These are phyloP conservation scores for Xanthorhoe designata DNA, from an alignment of 2,888 invertebrate genomes.

Conservation along the genomic window DNA sequence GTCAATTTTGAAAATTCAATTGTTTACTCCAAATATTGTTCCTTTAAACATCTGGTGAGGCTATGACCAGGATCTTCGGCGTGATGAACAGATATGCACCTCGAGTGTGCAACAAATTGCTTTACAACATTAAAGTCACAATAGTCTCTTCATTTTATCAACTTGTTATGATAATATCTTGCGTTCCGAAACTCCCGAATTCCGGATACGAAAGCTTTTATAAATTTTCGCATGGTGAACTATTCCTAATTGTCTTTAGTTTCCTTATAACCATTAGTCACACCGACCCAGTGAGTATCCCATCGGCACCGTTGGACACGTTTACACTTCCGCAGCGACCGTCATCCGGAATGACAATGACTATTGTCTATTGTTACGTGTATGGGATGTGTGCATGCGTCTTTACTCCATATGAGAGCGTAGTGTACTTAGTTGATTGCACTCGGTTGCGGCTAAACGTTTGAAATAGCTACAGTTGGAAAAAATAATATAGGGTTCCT, in stretches of 20 bases:
- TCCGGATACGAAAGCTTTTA: neutral
- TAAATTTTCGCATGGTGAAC: neutral
- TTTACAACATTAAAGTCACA: too few species aligned
- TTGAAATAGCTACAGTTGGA: conserved; percentile 1
- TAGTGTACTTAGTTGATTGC: conserved; percentile 32
- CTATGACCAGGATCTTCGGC: too few species aligned
- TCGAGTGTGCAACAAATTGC: too few species aligned
- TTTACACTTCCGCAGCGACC: conserved; percentile 69
- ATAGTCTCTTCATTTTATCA: too few species aligned
- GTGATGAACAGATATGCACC: too few species aligned
- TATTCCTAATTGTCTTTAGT: neutral
- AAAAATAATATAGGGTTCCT: neutral
- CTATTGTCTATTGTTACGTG: conserved; percentile 67
- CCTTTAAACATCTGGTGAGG: too few species aligned
- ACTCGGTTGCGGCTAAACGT: conserved; percentile 26
- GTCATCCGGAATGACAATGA: conserved; percentile 72
- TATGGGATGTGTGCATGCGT: conserved; percentile 48
- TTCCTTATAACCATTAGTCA: conserved; percentile 4
- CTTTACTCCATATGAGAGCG: conserved; percentile 47
- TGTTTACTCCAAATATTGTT: too few species aligned
- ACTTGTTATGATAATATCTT: too few species aligned
- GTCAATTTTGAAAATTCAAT: too few species aligned
- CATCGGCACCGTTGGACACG: conserved; percentile 52
- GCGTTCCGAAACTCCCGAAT: too few species aligned
- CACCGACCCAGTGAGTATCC: conserved; percentile 23